Evolutionary conservation across 2,888 invertebrate species (phyloP).

Genomic region (Rambutsinella grinnellia): DNA sequence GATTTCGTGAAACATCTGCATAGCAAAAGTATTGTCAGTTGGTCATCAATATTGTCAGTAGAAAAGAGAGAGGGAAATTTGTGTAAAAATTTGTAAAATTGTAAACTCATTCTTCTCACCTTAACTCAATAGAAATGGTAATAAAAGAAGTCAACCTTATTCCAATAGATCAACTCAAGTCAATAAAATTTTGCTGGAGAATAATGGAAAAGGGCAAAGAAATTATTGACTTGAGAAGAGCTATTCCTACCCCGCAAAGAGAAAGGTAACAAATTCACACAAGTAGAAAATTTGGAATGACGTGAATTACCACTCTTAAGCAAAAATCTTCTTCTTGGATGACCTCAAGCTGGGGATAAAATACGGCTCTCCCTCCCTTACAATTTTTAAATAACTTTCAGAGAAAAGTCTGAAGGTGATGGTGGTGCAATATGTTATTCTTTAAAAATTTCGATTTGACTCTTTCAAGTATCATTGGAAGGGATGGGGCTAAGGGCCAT

Average conservation of each 20-base stretch:
- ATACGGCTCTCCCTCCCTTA: slow-evolving; percentile 6
- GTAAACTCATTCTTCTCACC: slow-evolving; percentile 4
- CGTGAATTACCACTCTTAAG: slow-evolving; percentile 30
- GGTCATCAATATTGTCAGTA: neutral
- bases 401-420: slow-evolving; percentile 8
- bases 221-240: slow-evolving; percentile 34
- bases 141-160: slow-evolving; percentile 44
- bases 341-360: slow-evolving; percentile 40
- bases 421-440: slow-evolving; percentile 29
- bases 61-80: neutral
- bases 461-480: slow-evolving; percentile 19
- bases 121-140: slow-evolving; percentile 8
- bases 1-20: slow-evolving; percentile 4
- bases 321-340: neutral
- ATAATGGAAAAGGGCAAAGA: slow-evolving; percentile 1
- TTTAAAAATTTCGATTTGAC: neutral
- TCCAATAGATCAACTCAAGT: slow-evolving; percentile 27
- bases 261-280: slow-evolving; percentile 30
- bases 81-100: slow-evolving; percentile 29
- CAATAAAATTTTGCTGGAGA: slow-evolving; percentile 32
- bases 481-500: slow-evolving; percentile 21
- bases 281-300: neutral
- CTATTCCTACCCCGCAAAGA: too few relatives aligned
- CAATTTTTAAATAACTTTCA: slow-evolving; percentile 7
- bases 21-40: neutral